Evolutionary conservation across 2,797 vertebrate genomes (phyloP).

Genomic region (Odontamblyopus lacepedii): DNA sequence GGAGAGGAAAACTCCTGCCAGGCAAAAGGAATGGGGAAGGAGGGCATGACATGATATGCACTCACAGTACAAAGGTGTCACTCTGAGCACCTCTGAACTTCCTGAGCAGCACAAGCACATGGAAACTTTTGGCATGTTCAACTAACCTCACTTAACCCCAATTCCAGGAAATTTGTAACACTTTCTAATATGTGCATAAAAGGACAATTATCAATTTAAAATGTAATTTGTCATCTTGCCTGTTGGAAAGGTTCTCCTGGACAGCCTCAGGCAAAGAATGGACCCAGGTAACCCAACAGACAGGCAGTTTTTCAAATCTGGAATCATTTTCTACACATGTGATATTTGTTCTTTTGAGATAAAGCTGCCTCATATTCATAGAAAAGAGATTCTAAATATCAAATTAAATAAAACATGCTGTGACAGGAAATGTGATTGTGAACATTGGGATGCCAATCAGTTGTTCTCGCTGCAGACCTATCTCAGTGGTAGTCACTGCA

Average conservation of each 20-base stretch:
- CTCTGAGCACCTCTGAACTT: constrained; percentile 1
- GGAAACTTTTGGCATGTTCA: not conserved
- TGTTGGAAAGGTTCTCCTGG: no score
- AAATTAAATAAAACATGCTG: not conserved
- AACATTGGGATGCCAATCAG: no score
- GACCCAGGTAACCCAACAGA: no score
- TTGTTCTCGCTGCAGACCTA: no score
- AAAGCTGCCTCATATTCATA: not conserved
- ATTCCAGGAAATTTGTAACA: not conserved
- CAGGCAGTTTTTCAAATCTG: no score
- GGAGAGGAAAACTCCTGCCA: constrained; percentile 23
- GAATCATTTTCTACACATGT: no score
- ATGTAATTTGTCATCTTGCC: not conserved
- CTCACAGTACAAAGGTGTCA: constrained; percentile 8
- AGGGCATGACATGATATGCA: constrained; percentile 7
- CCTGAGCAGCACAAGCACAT: no score
- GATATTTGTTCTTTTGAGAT: no score
- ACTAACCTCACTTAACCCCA: not conserved
- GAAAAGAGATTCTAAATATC: not conserved
- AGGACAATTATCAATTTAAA: not conserved
- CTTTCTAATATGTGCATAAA: not conserved
- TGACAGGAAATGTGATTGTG: no score
- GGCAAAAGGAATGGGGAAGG: constrained; percentile 3
- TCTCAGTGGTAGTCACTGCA: no score
- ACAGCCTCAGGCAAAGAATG: no score